Evolutionary conservation across 1,140 invertebrate species (phyloP).

Genomic region (Sinella curviseta): DNA sequence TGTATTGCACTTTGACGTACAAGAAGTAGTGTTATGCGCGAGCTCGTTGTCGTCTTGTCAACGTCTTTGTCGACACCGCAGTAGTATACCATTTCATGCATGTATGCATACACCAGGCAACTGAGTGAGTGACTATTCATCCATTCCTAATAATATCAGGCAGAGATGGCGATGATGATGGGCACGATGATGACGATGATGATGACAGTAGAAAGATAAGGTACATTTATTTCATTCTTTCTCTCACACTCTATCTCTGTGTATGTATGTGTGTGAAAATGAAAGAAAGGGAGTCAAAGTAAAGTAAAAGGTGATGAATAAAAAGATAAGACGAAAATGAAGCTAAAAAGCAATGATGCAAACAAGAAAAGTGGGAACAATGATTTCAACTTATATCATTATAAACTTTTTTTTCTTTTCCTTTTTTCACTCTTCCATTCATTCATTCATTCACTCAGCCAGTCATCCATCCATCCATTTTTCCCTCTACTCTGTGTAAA

Average conservation of each 20-base stretch:
- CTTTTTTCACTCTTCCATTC: too few relatives aligned
- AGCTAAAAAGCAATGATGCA: slow-evolving; percentile 23
- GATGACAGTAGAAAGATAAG: background rate
- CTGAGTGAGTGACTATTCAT: background rate
- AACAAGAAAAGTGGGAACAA: slow-evolving; percentile 26
- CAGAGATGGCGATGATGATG: too few relatives aligned
- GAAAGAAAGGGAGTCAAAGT: background rate
- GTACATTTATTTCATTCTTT: background rate
- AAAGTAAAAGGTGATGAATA: background rate
- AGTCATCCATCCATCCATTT: background rate
- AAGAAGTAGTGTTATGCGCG: background rate
- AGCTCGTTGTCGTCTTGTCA: background rate
- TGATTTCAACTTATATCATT: slow-evolving; percentile 28
- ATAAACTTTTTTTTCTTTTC: slow-evolving; percentile 18
- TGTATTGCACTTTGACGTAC: background rate
- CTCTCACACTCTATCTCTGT: background rate
- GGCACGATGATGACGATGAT: background rate
- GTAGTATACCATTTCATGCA: background rate
- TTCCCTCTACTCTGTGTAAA: background rate
- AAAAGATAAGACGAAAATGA: slow-evolving; percentile 16
- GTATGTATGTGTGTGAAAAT: background rate
- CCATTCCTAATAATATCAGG: background rate
- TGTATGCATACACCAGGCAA: background rate
- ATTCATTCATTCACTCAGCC: too few relatives aligned
- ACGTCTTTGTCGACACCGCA: background rate